Evolutionary conservation across 1,140 invertebrate species (phyloP), one percentile per base, ranked within the genome.

Genomic region (Ctenoplectra terminalis): DNA sequence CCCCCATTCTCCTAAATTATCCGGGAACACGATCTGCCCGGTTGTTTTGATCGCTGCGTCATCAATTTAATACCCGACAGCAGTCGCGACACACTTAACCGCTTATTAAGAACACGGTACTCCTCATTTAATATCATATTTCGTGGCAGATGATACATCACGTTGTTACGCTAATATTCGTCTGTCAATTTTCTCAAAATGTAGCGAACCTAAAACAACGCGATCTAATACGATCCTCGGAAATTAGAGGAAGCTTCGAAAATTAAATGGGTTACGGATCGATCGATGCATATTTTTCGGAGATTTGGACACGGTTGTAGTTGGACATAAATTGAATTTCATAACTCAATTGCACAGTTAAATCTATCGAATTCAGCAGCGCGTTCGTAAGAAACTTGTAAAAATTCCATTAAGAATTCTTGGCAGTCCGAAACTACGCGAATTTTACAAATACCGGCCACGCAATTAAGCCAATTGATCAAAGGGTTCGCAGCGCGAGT

Each of bases 381-480:
- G 31, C 34, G 29, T 37, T 20, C 20, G 29, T 17, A 63, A 37
- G 72, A 50, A 63, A 52, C 23, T 63, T 52, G 43, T 29, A 52
- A 46, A 78, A 66, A 70, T 70, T 40, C 74, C 26, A 58, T 77
- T 77, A 69, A 29, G 64, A 43, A 77, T 69, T 77, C 50, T 43
- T 37, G 13, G 50, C 13, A 17, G n/a, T 37, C 34, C 8, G 34
- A 29, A 13, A 15, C 52, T 17, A 5, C 26, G 50, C 52, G 52
- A 70, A 78, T 78, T 71, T 78, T 37, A 54, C 75, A 71, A 78
- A 78, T 54, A 78, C 54, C 54, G 34, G n/a, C 52, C 75, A 6
- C 9, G 54, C 43, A 64, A 73, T 73, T 80, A 80, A 80, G 69
- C 37, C 69, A 80, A 73, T 73, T 73, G 77, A 80, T 60, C 56